These are phyloP conservation scores for Siphonodentalium dalli DNA, from an alignment of 2,888 invertebrate genomes.

Conservation along the genomic window DNA sequence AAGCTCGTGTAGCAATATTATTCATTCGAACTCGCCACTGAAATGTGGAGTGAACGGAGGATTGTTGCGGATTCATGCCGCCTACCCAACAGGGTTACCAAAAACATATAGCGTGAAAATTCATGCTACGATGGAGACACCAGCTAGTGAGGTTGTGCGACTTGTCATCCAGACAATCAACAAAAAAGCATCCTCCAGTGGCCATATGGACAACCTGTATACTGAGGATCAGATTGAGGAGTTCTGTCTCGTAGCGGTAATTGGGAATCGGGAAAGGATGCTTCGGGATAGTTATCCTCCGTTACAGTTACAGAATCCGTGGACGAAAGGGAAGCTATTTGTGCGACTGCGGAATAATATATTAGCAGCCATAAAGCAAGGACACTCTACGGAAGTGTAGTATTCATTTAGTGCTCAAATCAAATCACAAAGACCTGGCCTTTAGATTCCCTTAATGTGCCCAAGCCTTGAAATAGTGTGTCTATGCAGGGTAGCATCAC, in stretches of 20 bases:
- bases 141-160: conserved; percentile 93
- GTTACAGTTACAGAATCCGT: conserved; percentile 90
- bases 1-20: conserved; percentile 8
- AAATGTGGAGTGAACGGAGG: conserved; percentile 36
- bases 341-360: conserved; percentile 85
- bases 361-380: conserved; percentile 64
- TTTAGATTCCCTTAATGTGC: too few species aligned
- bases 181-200: conserved; percentile 50
- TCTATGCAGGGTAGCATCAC: too few species aligned
- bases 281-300: conserved; percentile 93
- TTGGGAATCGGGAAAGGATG: conserved; percentile 92
- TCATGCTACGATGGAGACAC: conserved; percentile 90
- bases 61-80: conserved; percentile 85
- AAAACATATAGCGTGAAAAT: conserved; percentile 91
- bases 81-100: conserved; percentile 93
- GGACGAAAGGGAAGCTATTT: conserved; percentile 92
- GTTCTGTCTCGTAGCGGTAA: conserved; percentile 94
- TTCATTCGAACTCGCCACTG: conserved; percentile 15
- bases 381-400: conserved; percentile 66
- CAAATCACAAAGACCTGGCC: too few species aligned
- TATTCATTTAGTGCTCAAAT: too few species aligned
- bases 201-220: conserved; percentile 80
- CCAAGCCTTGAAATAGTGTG: too few species aligned
- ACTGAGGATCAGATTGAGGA: conserved; percentile 79
- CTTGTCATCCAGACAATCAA: conserved; percentile 94